Conservation (phyloP, 2,113 vertebrate genomes). For the Ovis canadensis region DNA sequence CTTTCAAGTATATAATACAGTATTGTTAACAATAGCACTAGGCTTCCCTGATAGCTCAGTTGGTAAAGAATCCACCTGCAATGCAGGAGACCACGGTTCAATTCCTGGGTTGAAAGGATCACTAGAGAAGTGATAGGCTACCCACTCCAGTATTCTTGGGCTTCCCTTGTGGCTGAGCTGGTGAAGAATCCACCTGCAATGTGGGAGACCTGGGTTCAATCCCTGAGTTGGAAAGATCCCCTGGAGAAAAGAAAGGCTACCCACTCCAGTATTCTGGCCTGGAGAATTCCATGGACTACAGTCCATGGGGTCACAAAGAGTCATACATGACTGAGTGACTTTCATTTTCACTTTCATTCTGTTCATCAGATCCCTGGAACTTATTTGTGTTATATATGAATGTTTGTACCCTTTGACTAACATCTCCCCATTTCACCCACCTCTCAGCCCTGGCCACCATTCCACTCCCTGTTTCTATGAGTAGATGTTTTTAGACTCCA, state of each 20-base stretch:
- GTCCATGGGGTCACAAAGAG: not conserved
- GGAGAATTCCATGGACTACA: not conserved
- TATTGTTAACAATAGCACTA: not conserved
- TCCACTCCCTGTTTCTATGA: not conserved
- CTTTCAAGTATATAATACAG: not conserved
- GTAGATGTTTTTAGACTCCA: not conserved
- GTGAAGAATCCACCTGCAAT: rapidly evolving
- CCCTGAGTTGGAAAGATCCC: not conserved
- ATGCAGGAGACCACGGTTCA: rapidly evolving
- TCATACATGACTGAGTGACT: not conserved
- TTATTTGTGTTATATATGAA: not conserved
- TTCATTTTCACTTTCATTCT: not conserved
- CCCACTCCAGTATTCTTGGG: not conserved
- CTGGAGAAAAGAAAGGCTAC: not conserved
- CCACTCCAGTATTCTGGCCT: not conserved
- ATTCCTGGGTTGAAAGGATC: not conserved
- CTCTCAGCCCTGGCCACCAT: not conserved
- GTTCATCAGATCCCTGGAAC: not conserved
- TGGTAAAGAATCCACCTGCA: not conserved
- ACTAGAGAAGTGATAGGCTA: not conserved
- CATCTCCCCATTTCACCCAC: not conserved
- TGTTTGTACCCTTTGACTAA: not conserved
- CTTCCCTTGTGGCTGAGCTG: not conserved
- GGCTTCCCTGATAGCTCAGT: not conserved
- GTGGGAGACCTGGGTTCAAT: not conserved